phyloP scores from a whole-genome alignment of 2,888 invertebrate genomes.

The Abrostola tripartita region DNA sequence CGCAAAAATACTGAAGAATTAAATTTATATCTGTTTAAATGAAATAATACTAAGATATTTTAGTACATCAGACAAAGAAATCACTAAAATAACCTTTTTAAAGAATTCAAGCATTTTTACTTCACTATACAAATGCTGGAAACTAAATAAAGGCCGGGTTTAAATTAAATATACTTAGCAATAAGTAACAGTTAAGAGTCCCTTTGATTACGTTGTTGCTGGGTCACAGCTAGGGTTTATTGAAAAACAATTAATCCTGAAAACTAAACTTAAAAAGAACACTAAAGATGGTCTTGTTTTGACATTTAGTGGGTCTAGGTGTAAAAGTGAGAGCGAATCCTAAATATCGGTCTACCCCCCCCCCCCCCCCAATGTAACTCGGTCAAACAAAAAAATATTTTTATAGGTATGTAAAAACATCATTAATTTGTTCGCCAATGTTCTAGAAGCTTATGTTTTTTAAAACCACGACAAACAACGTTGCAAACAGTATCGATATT shows the following conservation, averaged over 20 bases:
- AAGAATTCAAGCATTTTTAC: background rate
- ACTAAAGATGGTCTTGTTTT: too few species aligned
- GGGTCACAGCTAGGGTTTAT: background rate
- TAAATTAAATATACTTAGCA: slow-evolving; percentile 4
- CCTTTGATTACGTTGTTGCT: slow-evolving; percentile 2
- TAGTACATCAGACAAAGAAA: too few species aligned
- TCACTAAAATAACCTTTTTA: too few species aligned
- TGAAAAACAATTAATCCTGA: too few species aligned
- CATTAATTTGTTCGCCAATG: slow-evolving; percentile 19
- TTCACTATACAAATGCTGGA: background rate
- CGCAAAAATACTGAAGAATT: too few species aligned
- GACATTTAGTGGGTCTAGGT: too few species aligned
- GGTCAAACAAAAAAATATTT: slow-evolving; percentile 26
- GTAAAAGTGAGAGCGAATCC: too few species aligned
- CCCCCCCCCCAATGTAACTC: too few species aligned
- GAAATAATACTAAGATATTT: too few species aligned
- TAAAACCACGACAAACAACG: slow-evolving; percentile 46
- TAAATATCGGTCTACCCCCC: too few species aligned
- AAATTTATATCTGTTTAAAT: too few species aligned
- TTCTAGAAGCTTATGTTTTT: slow-evolving; percentile 32
- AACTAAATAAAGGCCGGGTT: background rate
- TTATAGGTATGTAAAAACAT: slow-evolving; percentile 15
- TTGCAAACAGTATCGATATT: slow-evolving; percentile 51
- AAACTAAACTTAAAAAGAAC: too few species aligned
- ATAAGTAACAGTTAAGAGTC: slow-evolving; percentile 1